phyloP scores from a whole-genome alignment of 2,113 vertebrate species.

The Chloropsis hardwickii region DNA sequence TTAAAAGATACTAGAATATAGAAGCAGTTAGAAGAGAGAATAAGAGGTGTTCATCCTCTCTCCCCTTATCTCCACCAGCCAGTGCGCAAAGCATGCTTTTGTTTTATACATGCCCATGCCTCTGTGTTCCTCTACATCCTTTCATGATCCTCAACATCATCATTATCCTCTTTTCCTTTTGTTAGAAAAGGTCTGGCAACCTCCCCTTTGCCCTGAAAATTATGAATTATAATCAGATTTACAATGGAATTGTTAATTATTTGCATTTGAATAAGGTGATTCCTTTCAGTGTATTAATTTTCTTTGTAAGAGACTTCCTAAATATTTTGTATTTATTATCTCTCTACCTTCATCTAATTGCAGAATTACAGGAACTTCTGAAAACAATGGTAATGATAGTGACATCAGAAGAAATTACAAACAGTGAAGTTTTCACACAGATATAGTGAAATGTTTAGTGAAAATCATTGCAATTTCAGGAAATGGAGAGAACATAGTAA shows the following conservation, averaged over 20 bases:
- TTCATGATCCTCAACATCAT: not conserved
- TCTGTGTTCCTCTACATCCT: not conserved
- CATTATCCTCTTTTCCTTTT: not conserved
- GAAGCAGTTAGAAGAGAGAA: not conserved
- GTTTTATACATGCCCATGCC: not conserved
- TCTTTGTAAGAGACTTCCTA: not conserved
- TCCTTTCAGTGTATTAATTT: not conserved
- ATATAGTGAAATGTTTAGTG: not conserved
- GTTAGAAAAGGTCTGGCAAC: not conserved
- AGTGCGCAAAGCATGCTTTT: not conserved
- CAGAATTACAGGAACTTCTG: not conserved
- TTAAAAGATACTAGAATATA: not conserved
- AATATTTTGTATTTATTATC: conserved; percentile 32
- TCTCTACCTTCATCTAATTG: not conserved
- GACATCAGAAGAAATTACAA: not conserved
- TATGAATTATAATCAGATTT: not conserved
- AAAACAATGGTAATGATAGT: not conserved
- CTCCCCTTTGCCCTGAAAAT: not conserved
- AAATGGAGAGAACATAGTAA: not conserved
- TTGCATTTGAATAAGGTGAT: not conserved
- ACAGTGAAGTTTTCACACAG: not conserved
- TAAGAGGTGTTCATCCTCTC: not conserved
- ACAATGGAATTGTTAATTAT: not conserved
- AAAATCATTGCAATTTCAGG: not conserved
- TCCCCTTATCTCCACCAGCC: not conserved